These are phyloP conservation scores for Sphyrna mokarran DNA, from an alignment of 2,113 vertebrate genomes.

Conservation along the genomic window DNA sequence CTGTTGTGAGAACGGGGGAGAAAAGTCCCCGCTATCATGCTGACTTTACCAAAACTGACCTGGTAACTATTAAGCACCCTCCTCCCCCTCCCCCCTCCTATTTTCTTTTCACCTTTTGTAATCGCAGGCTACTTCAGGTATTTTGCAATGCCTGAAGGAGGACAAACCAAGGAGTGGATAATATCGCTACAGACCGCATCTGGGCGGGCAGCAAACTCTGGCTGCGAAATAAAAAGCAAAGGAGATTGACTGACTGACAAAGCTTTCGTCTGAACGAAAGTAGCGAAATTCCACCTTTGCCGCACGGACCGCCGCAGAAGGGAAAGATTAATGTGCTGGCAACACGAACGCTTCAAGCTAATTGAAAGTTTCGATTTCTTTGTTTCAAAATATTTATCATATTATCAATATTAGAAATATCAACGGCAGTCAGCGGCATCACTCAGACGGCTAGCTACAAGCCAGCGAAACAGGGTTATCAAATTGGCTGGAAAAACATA, in stretches of 20 bases:
- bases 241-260: background rate
- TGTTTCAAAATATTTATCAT: slow-evolving; percentile 25
- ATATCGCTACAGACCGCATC: background rate
- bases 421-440: background rate
- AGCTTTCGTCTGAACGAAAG: background rate
- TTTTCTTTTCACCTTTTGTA: background rate
- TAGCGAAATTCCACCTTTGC: background rate
- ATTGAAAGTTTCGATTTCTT: slow-evolving; percentile 34
- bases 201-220: background rate
- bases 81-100: background rate
- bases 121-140: background rate
- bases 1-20: background rate
- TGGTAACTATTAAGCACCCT: background rate
- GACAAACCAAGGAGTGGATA: background rate
- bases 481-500: background rate
- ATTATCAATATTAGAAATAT: slow-evolving; percentile 23
- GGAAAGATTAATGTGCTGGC: slow-evolving; percentile 13
- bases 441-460: background rate
- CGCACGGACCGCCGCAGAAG: background rate
- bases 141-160: background rate
- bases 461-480: background rate
- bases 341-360: slow-evolving; percentile 18
- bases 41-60: background rate
- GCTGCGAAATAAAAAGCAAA: background rate
- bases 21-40: background rate